Percentiles rank a stretch among this genome's conserved stretches.
Conservation (phyloP, 2,113 vertebrate species). For the Abramis brama region DNA sequence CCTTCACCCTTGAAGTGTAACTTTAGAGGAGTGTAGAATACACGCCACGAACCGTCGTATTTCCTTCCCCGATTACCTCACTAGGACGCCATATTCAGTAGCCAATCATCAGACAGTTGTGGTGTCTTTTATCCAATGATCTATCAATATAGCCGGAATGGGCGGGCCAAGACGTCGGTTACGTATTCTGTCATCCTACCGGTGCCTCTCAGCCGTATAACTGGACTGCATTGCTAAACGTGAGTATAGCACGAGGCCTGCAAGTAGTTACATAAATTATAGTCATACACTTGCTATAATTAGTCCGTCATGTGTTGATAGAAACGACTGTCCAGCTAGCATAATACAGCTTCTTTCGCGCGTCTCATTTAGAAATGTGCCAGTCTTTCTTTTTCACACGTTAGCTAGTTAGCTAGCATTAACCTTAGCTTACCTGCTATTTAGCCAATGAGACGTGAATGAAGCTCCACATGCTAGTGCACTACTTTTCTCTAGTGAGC, state of each 20-base stretch:
- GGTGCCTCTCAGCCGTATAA: constrained; percentile 52
- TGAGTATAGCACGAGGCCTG: constrained; percentile 60
- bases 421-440: constrained; percentile 44
- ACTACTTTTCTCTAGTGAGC: background rate
- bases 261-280: constrained; percentile 2
- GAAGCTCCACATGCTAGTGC: background rate
- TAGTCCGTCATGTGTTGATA: background rate
- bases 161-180: constrained; percentile 58
- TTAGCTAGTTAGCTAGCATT: constrained; percentile 37
- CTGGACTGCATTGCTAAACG: constrained; percentile 60
- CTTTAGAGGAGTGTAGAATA: background rate
- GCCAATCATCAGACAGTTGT: constrained; percentile 31
- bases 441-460: constrained; percentile 9
- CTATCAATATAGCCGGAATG: constrained; percentile 17
- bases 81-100: background rate
- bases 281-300: background rate
- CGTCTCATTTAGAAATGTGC: background rate
- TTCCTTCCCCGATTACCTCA: constrained; percentile 21
- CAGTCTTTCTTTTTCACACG: constrained; percentile 21
- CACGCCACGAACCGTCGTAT: constrained; percentile 21
- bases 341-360: background rate
- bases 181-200: constrained; percentile 62
- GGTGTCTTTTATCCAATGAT: constrained; percentile 17
- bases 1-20: constrained; percentile 53
- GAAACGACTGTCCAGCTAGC: background rate